Evolutionary conservation across 2,797 vertebrate genomes (phyloP).

Genomic region (Distichodus sexfasciatus): DNA sequence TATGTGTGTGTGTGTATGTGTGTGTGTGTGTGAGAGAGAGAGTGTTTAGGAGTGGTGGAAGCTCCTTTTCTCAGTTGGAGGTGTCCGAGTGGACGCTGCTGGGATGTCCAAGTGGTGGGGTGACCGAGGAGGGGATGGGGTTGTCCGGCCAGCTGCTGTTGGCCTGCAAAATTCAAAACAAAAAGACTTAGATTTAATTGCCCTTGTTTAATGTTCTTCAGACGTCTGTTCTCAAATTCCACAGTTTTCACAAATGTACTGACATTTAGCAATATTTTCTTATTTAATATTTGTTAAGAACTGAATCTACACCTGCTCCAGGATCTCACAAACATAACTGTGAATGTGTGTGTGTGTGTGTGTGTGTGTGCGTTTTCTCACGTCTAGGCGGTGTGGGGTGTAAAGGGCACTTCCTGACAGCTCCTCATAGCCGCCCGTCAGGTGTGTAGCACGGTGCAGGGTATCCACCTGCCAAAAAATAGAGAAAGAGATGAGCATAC

Average conservation of each 20-base stretch:
- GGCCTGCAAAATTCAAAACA: too few species aligned
- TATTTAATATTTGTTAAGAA: too few species aligned
- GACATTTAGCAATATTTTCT: too few species aligned
- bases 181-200: too few species aligned
- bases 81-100: constrained; percentile 81
- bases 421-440: constrained; percentile 85
- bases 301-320: too few species aligned
- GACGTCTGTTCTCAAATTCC: too few species aligned
- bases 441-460: constrained; percentile 89
- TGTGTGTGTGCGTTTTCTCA: constrained; percentile 62
- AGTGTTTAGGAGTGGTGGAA: constrained; percentile 35
- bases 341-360: not conserved
- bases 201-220: too few species aligned
- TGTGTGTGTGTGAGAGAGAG: constrained; percentile 43
- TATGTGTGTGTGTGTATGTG: constrained; percentile 54
- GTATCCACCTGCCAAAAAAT: constrained; percentile 79
- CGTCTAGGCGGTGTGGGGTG: constrained; percentile 81
- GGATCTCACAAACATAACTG: not conserved
- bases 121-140: constrained; percentile 73
- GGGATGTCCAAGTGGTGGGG: constrained; percentile 77
- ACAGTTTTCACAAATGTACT: too few species aligned
- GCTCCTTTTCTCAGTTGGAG: constrained; percentile 74
- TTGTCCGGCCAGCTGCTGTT: constrained; percentile 84
- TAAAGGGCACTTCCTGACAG: constrained; percentile 81
- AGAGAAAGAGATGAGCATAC: not conserved